Conservation (phyloP, 2,113 vertebrate genomes). For the Echinops telfairi region DNA sequence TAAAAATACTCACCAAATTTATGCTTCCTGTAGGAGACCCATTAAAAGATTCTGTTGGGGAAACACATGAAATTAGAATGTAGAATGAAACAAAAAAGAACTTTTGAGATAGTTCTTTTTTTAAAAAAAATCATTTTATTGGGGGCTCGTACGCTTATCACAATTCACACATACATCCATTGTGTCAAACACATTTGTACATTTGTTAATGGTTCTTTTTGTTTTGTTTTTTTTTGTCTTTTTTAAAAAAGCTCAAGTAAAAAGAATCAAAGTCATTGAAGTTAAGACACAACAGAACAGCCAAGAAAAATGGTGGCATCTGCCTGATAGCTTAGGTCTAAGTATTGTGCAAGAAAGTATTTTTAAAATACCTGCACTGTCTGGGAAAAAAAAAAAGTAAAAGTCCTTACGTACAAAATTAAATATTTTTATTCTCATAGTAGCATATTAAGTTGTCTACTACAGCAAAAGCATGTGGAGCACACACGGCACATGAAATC, state of each 20-base stretch:
- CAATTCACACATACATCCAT: no score
- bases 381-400: constrained; percentile 36
- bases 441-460: background rate
- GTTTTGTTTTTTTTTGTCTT: no score
- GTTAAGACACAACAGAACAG: constrained; percentile 19
- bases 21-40: constrained; percentile 98
- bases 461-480: background rate
- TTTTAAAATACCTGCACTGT: no score
- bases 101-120: constrained; percentile 17
- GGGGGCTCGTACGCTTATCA: no score
- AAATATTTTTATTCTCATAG: constrained; percentile 46
- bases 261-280: constrained; percentile 66
- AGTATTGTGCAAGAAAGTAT: no score
- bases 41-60: constrained; percentile 94
- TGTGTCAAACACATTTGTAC: no score
- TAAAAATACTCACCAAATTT: constrained; percentile 92
- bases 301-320: constrained; percentile 56
- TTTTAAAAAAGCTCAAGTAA: constrained; percentile 49
- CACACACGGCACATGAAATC: background rate
- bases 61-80: constrained; percentile 76
- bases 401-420: background rate
- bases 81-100: constrained; percentile 34
- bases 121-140: no score
- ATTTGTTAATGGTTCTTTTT: no score
- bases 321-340: no score